Conservation (phyloP, 2,797 vertebrate species). For the Xyrichtys novacula region DNA sequence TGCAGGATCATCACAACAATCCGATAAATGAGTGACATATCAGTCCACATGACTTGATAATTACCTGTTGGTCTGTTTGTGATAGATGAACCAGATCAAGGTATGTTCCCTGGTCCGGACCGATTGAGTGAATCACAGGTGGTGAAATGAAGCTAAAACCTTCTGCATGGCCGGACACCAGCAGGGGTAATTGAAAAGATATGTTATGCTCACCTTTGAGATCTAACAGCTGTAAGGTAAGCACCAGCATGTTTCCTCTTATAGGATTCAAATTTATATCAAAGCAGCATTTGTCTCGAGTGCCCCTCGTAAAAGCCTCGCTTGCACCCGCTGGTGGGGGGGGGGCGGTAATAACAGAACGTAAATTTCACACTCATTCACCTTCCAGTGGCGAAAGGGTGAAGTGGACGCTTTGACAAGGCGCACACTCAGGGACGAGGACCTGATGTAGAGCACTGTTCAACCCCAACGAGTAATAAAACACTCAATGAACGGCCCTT, state of each 20-base stretch:
- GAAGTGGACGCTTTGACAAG: slow-evolving; percentile 60
- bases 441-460: slow-evolving; percentile 62
- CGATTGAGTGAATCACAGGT: not conserved
- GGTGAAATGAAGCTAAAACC: not conserved
- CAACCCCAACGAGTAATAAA: slow-evolving; percentile 69
- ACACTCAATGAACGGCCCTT: slow-evolving; percentile 53
- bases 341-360: slow-evolving; percentile 37
- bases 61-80: slow-evolving; percentile 2
- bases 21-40: not conserved
- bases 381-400: slow-evolving; percentile 20
- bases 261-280: not conserved
- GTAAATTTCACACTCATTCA: slow-evolving; percentile 43
- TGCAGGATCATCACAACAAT: slow-evolving; percentile 1
- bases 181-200: not conserved
- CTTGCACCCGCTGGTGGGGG: slow-evolving; percentile 9
- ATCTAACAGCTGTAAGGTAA: not conserved
- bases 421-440: slow-evolving; percentile 59
- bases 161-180: not conserved
- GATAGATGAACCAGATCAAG: not conserved
- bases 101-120: not conserved
- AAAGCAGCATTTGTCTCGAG: slow-evolving; percentile 27
- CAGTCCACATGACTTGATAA: slow-evolving; percentile 1
- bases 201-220: not conserved
- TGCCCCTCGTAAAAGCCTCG: slow-evolving; percentile 20
- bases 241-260: not conserved